Evolutionary conservation across 23 tunicate genomes (phyloP).

Genomic region (Halocynthia roretzi): DNA sequence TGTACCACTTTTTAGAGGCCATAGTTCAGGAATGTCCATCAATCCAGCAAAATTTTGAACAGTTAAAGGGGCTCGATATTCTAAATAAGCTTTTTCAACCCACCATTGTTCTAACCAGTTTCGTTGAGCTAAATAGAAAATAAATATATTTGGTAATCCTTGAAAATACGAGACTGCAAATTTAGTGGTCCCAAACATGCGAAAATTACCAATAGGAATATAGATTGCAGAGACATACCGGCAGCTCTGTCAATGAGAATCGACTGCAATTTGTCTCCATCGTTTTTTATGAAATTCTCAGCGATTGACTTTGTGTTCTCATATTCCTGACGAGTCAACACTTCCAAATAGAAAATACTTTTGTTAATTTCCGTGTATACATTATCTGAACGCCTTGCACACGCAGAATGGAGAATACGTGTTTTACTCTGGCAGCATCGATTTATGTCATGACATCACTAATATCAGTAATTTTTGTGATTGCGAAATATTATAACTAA

Average conservation of each 20-base stretch:
- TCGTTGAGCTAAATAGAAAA: slow-evolving; percentile 21
- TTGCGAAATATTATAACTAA: too few relatives aligned
- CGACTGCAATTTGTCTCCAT: slow-evolving; percentile 30
- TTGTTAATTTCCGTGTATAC: too few relatives aligned
- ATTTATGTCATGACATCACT: too few relatives aligned
- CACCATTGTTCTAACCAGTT: slow-evolving; percentile 68
- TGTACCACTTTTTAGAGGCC: slow-evolving; percentile 49
- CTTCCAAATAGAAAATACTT: too few relatives aligned
- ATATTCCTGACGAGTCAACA: slow-evolving; percentile 14
- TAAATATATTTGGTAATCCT: not conserved
- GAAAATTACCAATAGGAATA: too few relatives aligned
- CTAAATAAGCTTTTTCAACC: slow-evolving; percentile 51
- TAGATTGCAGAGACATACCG: slow-evolving; percentile 8
- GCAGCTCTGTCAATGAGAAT: slow-evolving; percentile 31
- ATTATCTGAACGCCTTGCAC: too few relatives aligned
- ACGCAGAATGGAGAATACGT: too few relatives aligned
- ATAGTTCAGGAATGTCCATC: slow-evolving; percentile 25
- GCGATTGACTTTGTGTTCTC: slow-evolving; percentile 36
- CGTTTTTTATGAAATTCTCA: slow-evolving; percentile 25
- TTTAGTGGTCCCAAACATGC: too few relatives aligned
- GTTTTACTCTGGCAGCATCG: too few relatives aligned
- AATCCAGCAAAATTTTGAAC: slow-evolving; percentile 54
- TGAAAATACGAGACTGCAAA: too few relatives aligned
- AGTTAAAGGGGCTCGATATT: slow-evolving; percentile 27
- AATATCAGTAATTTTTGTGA: too few relatives aligned